phyloP scores from a whole-genome alignment of 2,797 vertebrate genomes.

The Darevskia nairensis region DNA sequence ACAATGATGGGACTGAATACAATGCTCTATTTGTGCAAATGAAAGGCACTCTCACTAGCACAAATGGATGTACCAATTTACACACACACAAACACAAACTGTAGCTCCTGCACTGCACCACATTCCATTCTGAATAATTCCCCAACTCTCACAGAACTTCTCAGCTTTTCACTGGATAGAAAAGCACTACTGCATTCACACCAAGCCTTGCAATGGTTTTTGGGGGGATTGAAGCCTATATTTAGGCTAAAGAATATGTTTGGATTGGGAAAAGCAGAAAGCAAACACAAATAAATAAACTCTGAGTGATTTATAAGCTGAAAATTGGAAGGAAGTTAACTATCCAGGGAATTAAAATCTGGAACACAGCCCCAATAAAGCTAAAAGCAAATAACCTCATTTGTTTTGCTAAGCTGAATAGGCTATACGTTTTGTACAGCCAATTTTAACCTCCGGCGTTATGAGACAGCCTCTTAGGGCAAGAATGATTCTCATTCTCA shows the following conservation, averaged over 20 bases:
- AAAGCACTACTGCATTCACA: neutral
- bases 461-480: neutral
- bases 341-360: neutral
- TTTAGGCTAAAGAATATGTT: neutral
- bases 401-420: constrained; percentile 9
- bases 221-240: neutral
- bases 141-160: neutral
- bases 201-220: neutral
- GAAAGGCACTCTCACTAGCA: neutral
- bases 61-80: neutral
- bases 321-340: neutral
- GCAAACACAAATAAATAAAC: neutral
- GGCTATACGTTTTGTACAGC: neutral
- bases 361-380: constrained; percentile 21
- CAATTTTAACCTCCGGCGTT: neutral
- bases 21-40: neutral
- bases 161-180: neutral
- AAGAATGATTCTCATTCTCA: neutral
- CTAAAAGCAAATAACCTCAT: constrained; percentile 4
- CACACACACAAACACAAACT: neutral
- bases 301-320: neutral
- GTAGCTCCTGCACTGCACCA: neutral
- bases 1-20: neutral
- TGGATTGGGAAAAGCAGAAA: neutral
- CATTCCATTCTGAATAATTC: neutral